Evolutionary conservation across 1,140 invertebrate genomes (phyloP).

Genomic region (Leguminivora glycinivorella): DNA sequence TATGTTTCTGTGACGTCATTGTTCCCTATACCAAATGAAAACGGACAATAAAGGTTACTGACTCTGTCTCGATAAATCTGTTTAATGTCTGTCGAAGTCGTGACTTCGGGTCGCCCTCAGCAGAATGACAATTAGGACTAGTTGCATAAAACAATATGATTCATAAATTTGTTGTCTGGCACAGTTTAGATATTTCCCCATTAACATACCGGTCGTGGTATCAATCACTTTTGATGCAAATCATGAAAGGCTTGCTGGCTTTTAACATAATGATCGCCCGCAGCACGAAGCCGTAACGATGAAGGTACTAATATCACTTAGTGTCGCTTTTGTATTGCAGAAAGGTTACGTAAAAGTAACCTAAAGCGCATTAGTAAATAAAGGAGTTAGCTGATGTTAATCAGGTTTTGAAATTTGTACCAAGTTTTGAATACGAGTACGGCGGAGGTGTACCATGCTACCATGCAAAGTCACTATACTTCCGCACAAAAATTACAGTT

Average conservation of each 20-base stretch:
- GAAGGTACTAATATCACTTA: slow-evolving; percentile 1
- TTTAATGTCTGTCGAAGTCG: slow-evolving; percentile 6
- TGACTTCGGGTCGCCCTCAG: slow-evolving; percentile 13
- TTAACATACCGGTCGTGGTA: not conserved
- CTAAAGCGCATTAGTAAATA: not conserved
- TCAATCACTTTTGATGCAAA: slow-evolving; percentile 7
- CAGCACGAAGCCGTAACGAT: not conserved
- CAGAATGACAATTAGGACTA: slow-evolving; percentile 12
- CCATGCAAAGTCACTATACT: too few relatives aligned
- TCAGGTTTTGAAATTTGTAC: not conserved
- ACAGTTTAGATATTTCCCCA: not conserved
- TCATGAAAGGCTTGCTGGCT: slow-evolving; percentile 5
- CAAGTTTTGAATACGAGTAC: not conserved
- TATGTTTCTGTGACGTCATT: not conserved
- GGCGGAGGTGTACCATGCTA: not conserved
- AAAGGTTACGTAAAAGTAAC: not conserved
- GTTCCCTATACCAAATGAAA: slow-evolving; percentile 17
- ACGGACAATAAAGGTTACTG: not conserved
- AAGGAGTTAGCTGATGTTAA: not conserved
- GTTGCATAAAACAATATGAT: slow-evolving; percentile 10
- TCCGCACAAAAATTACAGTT: too few relatives aligned
- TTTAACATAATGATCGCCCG: slow-evolving; percentile 11
- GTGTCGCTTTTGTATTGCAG: slow-evolving; percentile 3
- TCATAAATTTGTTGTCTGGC: not conserved
- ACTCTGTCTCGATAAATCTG: not conserved